Evolutionary conservation across 1,140 invertebrate genomes (phyloP), one percentile per base, ranked within the genome.

Genomic region (Leptopilina clavipes): DNA sequence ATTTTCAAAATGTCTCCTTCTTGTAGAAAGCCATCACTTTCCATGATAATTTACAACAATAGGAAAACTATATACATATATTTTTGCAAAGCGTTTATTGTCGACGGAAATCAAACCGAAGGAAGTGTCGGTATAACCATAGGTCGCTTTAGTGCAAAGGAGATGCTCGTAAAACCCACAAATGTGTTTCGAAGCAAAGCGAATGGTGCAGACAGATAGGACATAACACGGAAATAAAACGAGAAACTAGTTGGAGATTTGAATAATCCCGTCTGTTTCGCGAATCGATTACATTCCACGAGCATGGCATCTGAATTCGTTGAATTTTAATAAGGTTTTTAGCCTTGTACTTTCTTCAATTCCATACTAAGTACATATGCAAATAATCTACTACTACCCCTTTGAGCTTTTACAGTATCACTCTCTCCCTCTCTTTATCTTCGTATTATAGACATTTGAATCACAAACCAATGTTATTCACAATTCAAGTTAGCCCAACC

Each of bases 151-250:
- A 65, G 59, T 65, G 59, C 25, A 65, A 31, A 65, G 22, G 12
- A 65, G 59, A 22, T 31, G 59, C 59, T 65, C 59, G 59, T 65
- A 65, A 65, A 65, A 37, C 22, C 59, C 59, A n/a, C 59, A 65
- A 65, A 65, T 65, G 59, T 65, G 59, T 65, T 65, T 65, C 59
- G 14, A 25, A 31, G 59, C 22, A 65, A 65, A 31, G 59, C 59
- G 59, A 65, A 65, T 65, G 59, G 59, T n/a, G 59, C 59, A 65
- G 59, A 65, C 59, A 65, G 59, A 65, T 65, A 65, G 59, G 59
- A 65, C 59, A 65, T 65, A 65, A 65, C 59, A 65, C 22, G 59
- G 59, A 65, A 65, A 65, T 65, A 65, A 65, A 65, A 65, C 59
- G 14, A n/a, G 59, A 65, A 25, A 65, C 59, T 65, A 65, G 59